Conservation (phyloP, 2,797 vertebrate genomes). For the Urosaurus nigricauda region DNA sequence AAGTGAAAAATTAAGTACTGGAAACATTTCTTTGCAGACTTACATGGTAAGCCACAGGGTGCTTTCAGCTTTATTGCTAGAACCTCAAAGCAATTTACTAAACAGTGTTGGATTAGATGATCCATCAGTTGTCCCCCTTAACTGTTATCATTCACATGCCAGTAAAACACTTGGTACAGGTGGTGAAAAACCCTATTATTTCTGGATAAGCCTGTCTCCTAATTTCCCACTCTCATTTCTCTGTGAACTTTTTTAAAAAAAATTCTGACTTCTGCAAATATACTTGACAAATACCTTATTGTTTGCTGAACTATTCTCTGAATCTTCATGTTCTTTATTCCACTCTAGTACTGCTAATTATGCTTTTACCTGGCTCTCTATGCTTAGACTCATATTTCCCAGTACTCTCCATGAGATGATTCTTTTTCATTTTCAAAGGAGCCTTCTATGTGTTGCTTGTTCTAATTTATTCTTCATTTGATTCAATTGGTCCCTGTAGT, state of each 20-base stretch:
- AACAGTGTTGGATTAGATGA: slow-evolving; percentile 22
- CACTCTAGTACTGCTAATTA: slow-evolving; percentile 54
- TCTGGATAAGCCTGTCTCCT: slow-evolving; percentile 45
- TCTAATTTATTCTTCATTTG: slow-evolving; percentile 57
- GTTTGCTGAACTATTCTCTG: slow-evolving; percentile 58
- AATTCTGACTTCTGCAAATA: slow-evolving; percentile 64
- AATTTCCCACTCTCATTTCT: slow-evolving; percentile 53
- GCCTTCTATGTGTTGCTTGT: slow-evolving; percentile 48
- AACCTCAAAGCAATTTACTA: slow-evolving; percentile 24
- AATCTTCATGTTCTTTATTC: slow-evolving; percentile 51
- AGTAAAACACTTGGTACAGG: slow-evolving; percentile 33
- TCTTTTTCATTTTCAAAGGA: slow-evolving; percentile 49
- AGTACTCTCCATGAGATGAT: slow-evolving; percentile 58
- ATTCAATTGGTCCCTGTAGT: slow-evolving; percentile 42
- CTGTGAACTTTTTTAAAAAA: slow-evolving; percentile 56
- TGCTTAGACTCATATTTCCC: slow-evolving; percentile 58
- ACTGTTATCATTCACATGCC: slow-evolving; percentile 40
- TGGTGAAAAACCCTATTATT: slow-evolving; percentile 39
- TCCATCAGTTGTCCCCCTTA: slow-evolving; percentile 16
- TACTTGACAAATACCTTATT: slow-evolving; percentile 63
- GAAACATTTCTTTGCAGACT: slow-evolving; percentile 7
- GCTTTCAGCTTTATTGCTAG: slow-evolving; percentile 11
- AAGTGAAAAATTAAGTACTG: not conserved
- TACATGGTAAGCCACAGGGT: not conserved
- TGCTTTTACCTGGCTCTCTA: slow-evolving; percentile 53